Base-by-base conservation (phyloP, 2,888 invertebrate species). In the Lymantria dispar region DNA sequence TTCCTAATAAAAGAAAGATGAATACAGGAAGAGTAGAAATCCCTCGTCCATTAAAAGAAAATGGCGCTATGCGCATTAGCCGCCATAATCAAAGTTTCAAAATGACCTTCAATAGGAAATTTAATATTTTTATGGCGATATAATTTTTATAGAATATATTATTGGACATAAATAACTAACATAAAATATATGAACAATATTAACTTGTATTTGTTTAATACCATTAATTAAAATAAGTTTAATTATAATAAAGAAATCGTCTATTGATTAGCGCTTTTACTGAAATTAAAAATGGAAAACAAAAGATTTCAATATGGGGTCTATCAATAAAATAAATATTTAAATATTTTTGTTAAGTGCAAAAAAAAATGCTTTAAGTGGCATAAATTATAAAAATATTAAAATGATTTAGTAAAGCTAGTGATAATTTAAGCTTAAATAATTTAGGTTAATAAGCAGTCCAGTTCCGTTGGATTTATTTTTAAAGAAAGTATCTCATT, bases 1-100 rank as follows among this genome's bases (percentile, higher is more conserved):
- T 76, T 74, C 77, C 76, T 73, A 78, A 75, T 78, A 80, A 76
- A 80, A 81, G 77, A 75, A 78, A 74, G 22, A 22, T 22, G 22
- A 22, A 63, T 70, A 70, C 52, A 52, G 53, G 5, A 22, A 22
- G 54, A 58, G 41, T 41, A 48, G 56, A 50, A 54, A 43, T 53
- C 63, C 48, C 55, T 62, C 58, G 51, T 56, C 55, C 56, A 51
- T 56, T 64, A 57, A 64, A 64, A 67, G 69, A 74, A 76, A 74
- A 80, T 75, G 74, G 74, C 74, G 73, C 22, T 38, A 30, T 38
- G 31, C 37, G 39, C 50, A 58, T 62, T 60, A 59, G 61, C 57
- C 68, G 72, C 68, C 68, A 81, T 80, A 80, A 83, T 84, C 80
- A 82, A 74, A 75, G 62, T 37, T 57, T 42, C 46, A 12, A 41